Conservation (phyloP, 2,113 vertebrate species). For the Felis catus region F.catus_Fca126_mat1.0 CM031414.1:17441501-17442000, state of each 20-base stretch:
- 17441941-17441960: neutral
- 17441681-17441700: neutral
- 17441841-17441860: neutral
- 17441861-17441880: neutral
- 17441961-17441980: neutral
- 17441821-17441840: neutral
- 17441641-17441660: too few species aligned
- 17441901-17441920: neutral
- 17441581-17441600: neutral
- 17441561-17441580: neutral
- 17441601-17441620: too few species aligned
- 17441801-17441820: neutral
- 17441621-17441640: accelerated
- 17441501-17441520: neutral
- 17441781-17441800: neutral
- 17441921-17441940: neutral
- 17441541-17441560: neutral
- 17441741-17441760: neutral
- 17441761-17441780: neutral
- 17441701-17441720: neutral
- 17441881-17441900: neutral
- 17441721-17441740: neutral
- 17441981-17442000: neutral
- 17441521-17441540: neutral
- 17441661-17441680: accelerated